Conservation (phyloP, 2,888 invertebrate species). For the Pterostichus niger region DNA sequence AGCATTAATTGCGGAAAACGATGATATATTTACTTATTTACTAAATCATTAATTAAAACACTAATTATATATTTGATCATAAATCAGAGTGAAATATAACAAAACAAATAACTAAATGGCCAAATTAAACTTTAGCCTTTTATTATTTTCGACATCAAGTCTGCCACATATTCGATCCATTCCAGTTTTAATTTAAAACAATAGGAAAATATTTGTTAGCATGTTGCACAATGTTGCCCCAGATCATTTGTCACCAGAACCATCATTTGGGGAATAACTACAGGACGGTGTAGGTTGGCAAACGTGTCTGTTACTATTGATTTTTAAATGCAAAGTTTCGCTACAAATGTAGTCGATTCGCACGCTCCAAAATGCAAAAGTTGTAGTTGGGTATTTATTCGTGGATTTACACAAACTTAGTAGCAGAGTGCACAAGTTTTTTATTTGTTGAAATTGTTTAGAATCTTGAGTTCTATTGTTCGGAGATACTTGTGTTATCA, state of each 20-base stretch:
- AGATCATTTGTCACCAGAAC: too few relatives aligned
- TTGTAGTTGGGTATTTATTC: conserved; percentile 11
- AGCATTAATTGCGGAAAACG: conserved; percentile 10
- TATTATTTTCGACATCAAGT: too few relatives aligned
- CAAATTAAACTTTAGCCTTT: too few relatives aligned
- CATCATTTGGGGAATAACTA: too few relatives aligned
- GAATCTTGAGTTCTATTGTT: conserved; percentile 47
- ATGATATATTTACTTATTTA: conserved; percentile 27
- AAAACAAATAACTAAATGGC: too few relatives aligned
- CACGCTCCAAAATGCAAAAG: neutral
- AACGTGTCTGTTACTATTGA: neutral
- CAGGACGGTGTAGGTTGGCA: too few relatives aligned
- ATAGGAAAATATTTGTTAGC: too few relatives aligned
- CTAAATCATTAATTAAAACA: conserved; percentile 13
- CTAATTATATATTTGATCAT: conserved; percentile 4
- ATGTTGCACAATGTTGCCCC: too few relatives aligned
- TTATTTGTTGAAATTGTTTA: conserved; percentile 32
- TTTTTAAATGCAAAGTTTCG: neutral
- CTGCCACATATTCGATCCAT: too few relatives aligned
- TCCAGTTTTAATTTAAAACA: too few relatives aligned
- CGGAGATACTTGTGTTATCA: conserved; percentile 40
- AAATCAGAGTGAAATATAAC: conserved; percentile 12
- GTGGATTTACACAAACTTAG: conserved; percentile 23
- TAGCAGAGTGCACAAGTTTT: conserved; percentile 20
- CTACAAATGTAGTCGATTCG: neutral